Evolutionary conservation across 30 jellyfish, hydroid and myxozoan species (phyloP).

Genomic region (Nemopilema nomurai): DNA sequence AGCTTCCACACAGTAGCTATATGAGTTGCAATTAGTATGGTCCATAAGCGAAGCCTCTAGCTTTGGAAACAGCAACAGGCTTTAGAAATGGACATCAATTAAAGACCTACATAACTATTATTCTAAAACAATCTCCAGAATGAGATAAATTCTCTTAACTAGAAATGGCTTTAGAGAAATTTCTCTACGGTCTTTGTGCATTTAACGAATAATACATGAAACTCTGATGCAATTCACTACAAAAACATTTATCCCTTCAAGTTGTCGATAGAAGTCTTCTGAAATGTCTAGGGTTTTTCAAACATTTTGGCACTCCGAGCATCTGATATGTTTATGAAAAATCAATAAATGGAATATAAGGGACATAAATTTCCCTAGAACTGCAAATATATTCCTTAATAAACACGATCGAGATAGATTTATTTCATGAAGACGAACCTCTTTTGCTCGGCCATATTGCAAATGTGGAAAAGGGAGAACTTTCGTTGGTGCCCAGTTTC

Average conservation of each 20-base stretch:
- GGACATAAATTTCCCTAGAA: background rate
- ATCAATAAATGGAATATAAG: background rate
- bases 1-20: background rate
- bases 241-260: too few relatives aligned
- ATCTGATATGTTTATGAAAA: background rate
- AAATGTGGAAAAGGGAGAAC: slow-evolving; percentile 35
- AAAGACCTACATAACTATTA: background rate
- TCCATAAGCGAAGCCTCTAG: slow-evolving; percentile 78
- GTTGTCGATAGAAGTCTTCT: too few relatives aligned
- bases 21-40: slow-evolving; percentile 24
- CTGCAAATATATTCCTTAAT: background rate
- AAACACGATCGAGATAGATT: background rate
- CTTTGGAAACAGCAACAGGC: slow-evolving; percentile 35
- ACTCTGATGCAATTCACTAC: background rate
- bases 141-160: too few relatives aligned
- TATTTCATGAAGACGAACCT: slow-evolving; percentile 10
- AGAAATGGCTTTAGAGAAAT: too few relatives aligned
- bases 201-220: too few relatives aligned
- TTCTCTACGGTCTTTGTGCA: too few relatives aligned
- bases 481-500: slow-evolving; percentile 50
- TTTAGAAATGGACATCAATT: slow-evolving; percentile 61
- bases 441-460: slow-evolving; percentile 55
- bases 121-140: background rate
- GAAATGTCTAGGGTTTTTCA: too few relatives aligned
- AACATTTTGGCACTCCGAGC: background rate